phyloP scores from a whole-genome alignment of 2,888 invertebrate genomes.

The Caenorhabditis plicata region DNA sequence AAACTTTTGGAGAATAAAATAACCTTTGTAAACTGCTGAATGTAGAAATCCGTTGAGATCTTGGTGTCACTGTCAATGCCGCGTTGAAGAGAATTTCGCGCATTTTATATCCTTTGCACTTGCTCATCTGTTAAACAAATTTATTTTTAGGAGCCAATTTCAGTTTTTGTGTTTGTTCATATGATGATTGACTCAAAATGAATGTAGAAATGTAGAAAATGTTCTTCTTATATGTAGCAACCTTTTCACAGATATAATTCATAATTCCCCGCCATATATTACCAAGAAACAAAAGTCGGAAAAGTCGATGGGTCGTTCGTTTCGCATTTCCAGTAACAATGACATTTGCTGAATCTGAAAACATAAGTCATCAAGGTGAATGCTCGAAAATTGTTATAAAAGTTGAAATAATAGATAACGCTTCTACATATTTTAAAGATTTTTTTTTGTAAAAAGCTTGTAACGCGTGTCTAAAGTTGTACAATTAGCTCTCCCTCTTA shows the following conservation, averaged over 20 bases:
- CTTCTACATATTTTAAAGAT: too few species aligned
- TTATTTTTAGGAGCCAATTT: too few species aligned
- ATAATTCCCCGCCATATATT: too few species aligned
- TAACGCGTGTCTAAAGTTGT: too few species aligned
- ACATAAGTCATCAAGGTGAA: neutral
- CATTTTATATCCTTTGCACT: slow-evolving; percentile 51
- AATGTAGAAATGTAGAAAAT: too few species aligned
- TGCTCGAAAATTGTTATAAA: too few species aligned
- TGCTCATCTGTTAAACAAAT: slow-evolving; percentile 64
- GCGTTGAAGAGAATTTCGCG: slow-evolving; percentile 56
- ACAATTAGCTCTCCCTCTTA: too few species aligned
- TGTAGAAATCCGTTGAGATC: slow-evolving; percentile 44
- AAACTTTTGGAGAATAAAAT: neutral
- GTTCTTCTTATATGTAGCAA: neutral
- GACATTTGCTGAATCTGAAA: slow-evolving; percentile 29
- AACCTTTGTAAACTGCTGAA: slow-evolving; percentile 66
- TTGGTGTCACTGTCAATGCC: slow-evolving; percentile 56
- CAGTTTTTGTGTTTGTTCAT: too few species aligned
- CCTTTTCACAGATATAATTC: too few species aligned
- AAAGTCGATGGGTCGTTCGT: slow-evolving; percentile 65
- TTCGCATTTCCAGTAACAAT: slow-evolving; percentile 25
- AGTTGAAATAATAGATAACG: too few species aligned
- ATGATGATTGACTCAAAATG: too few species aligned
- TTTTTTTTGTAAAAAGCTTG: too few species aligned
- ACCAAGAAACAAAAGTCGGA: slow-evolving; percentile 67